A percentile compares a stretch with the other conserved stretches of the same genome.
These are phyloP conservation scores for Acrobasis suavella DNA, from an alignment of 2,888 invertebrate genomes.

Conservation along the genomic window DNA sequence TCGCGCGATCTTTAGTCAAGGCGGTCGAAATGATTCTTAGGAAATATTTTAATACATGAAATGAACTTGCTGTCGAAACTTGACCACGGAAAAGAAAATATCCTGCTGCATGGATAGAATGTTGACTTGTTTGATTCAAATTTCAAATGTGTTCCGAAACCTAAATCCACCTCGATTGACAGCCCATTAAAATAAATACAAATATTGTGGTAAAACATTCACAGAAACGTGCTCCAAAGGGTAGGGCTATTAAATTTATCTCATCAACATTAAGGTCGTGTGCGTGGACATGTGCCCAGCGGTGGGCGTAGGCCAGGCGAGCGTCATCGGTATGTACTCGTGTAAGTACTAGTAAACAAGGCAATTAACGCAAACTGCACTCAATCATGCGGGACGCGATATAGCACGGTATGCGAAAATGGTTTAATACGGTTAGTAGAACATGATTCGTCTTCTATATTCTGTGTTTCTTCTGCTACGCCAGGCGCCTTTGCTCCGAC, in stretches of 20 bases:
- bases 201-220: background rate
- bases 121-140: too few species aligned
- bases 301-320: background rate
- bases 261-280: background rate
- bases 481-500: too few species aligned
- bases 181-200: background rate
- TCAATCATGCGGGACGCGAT: background rate
- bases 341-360: slow-evolving; percentile 1
- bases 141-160: too few species aligned
- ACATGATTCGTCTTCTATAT: too few species aligned
- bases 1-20: too few species aligned
- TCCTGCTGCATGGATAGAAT: too few species aligned
- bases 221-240: background rate
- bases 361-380: background rate
- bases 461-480: too few species aligned
- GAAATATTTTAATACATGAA: too few species aligned
- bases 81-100: too few species aligned
- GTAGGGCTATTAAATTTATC: background rate
- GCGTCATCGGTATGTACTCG: background rate
- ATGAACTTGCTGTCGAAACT: too few species aligned
- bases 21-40: too few species aligned
- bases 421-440: too few species aligned
- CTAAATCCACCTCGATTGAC: background rate
- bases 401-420: background rate
- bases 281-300: slow-evolving; percentile 3